A percentile compares a stretch with the other conserved stretches of the same genome.
Evolutionary conservation across 23 tunicate genomes (phyloP).

Genomic region (Halocynthia roretzi): DNA sequence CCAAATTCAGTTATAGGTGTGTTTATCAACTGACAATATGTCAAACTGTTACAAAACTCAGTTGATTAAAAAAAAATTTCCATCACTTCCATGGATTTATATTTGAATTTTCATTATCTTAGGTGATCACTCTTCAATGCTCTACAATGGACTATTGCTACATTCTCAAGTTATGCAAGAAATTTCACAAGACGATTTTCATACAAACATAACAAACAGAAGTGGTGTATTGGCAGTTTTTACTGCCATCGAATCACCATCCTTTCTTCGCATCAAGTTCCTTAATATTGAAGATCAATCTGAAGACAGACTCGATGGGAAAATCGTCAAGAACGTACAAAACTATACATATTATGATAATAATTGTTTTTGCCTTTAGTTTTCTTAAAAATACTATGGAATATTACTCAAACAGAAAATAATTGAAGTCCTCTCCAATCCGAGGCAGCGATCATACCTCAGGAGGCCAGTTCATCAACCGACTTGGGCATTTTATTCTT

Average conservation of each 20-base stretch:
- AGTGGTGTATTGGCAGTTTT: slow-evolving; percentile 12
- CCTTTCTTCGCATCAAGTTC: slow-evolving; percentile 5
- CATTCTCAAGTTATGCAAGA: too few relatives aligned
- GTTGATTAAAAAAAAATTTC: too few relatives aligned
- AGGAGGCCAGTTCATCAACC: slow-evolving; percentile 14
- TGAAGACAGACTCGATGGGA: neutral
- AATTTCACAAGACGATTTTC: too few relatives aligned
- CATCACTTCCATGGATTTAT: too few relatives aligned
- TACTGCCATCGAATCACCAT: slow-evolving; percentile 11
- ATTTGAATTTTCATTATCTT: too few relatives aligned
- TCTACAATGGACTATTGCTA: too few relatives aligned
- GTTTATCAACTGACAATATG: too few relatives aligned
- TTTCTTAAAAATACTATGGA: neutral
- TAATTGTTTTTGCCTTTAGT: neutral
- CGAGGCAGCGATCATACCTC: slow-evolving; percentile 9
- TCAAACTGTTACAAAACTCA: too few relatives aligned
- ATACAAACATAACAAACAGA: neutral
- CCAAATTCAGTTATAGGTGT: too few relatives aligned
- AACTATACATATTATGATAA: neutral
- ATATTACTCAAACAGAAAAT: slow-evolving; percentile 14
- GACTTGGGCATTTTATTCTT: slow-evolving; percentile 8
- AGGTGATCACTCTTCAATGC: too few relatives aligned
- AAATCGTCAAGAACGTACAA: neutral
- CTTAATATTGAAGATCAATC: slow-evolving; percentile 2
- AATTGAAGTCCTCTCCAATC: neutral